Evolutionary conservation across 2,797 vertebrate genomes (phyloP).

Genomic region (Aphelocoma californica): DNA sequence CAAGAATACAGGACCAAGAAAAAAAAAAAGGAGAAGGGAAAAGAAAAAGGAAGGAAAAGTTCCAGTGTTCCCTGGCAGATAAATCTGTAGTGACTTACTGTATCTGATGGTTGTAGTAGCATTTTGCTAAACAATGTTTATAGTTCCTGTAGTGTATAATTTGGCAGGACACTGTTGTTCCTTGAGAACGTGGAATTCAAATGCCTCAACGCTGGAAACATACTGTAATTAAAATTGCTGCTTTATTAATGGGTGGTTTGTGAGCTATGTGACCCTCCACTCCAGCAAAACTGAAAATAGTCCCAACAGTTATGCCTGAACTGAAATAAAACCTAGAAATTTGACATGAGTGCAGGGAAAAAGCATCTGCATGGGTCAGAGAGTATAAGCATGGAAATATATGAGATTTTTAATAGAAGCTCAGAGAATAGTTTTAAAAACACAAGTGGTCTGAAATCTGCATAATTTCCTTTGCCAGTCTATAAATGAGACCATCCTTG

Average conservation of each 20-base stretch:
- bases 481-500: not conserved
- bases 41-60: not conserved
- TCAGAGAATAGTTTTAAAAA: not conserved
- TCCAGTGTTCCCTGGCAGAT: not conserved
- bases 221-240: not conserved
- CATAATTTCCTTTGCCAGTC: not conserved
- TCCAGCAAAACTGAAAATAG: not conserved
- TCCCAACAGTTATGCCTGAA: not conserved
- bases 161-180: not conserved
- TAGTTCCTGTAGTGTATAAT: not conserved
- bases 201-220: not conserved
- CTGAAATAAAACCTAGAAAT: not conserved
- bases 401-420: not conserved
- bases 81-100: not conserved
- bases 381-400: not conserved
- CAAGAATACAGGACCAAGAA: not conserved
- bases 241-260: not conserved
- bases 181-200: not conserved
- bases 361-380: not conserved
- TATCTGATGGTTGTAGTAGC: not conserved
- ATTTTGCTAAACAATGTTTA: not conserved
- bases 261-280: not conserved
- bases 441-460: not conserved
- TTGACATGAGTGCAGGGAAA: not conserved
- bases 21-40: not conserved